Evolutionary conservation across 2,888 invertebrate genomes (phyloP), one percentile per base, ranked within the genome.

Genomic region (Craniophora ligustri): DNA sequence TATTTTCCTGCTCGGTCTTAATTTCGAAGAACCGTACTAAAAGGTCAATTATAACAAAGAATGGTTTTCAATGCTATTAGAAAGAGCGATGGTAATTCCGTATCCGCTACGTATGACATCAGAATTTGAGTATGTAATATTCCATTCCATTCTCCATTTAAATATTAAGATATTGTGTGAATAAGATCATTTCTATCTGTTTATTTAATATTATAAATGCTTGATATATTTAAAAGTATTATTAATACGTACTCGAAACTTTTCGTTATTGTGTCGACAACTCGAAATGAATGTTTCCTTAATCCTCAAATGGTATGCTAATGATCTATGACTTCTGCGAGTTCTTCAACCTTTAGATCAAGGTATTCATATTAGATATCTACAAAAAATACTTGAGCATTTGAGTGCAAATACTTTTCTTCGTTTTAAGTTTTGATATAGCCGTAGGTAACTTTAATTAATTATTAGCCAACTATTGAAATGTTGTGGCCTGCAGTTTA

Each of bases 1-100:
- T 34, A 48, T 75, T 80, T 78, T 78, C 75, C 74, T 78, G 62
- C 48, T 66, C 51, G 40, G 46, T 57, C 28, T 53, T 42, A 70
- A 58, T 64, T 82, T 82, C 83, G 72, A 31, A 72, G 83, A 82
- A 82, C 44, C 40, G 53, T 23, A 40, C 66, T 72, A 67, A 72
- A 80, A 79, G 75, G 81, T 63, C 76, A 66, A n/a, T 50, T 42
- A 35, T 16, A 32, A 54, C 31, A 42, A 31, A 21, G 32, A 65
- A 49, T 41, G 16, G 13, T 46, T 68, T 47, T 64, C 73, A 72
- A 67, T 64, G 64, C 46, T 53, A 60, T 74, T 71, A 65, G 58
- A 67, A 65, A 67, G 58, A 74, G 38, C 36, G 45, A 49, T 66
- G 54, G 41, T 28, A 14, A 47, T 50, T 59, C 54, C 46, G 51